These are phyloP conservation scores for Atherinosoma microstoma DNA, from an alignment of 2,797 vertebrate species.

Conservation along the genomic window DNA sequence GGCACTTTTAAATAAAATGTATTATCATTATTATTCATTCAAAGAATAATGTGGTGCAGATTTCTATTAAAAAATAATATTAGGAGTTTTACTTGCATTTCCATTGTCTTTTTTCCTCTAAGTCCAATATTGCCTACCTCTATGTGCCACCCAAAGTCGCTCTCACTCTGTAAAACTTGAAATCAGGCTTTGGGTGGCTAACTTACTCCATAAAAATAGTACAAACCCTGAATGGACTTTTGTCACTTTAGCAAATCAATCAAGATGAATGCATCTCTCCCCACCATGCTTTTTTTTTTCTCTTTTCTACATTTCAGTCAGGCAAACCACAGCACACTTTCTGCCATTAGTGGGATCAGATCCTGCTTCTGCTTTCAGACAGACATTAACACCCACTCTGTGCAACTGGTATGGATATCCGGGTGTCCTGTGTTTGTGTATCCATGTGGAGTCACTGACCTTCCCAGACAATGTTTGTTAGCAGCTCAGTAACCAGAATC, in stretches of 20 bases:
- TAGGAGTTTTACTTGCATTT: background rate
- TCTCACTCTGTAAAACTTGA: slow-evolving; percentile 37
- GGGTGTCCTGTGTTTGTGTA: slow-evolving; percentile 50
- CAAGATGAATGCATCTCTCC: slow-evolving; percentile 2
- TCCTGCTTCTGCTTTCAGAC: slow-evolving; percentile 23
- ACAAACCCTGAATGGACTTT: slow-evolving; percentile 9
- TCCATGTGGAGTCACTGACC: slow-evolving; percentile 53
- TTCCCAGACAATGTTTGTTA: slow-evolving; percentile 66
- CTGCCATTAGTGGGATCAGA: slow-evolving; percentile 10
- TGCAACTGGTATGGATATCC: slow-evolving; percentile 12
- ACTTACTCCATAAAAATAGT: slow-evolving; percentile 15
- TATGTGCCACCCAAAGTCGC: slow-evolving; percentile 33
- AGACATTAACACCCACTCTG: slow-evolving; percentile 16
- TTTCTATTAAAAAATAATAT: background rate
- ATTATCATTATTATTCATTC: background rate
- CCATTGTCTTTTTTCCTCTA: background rate
- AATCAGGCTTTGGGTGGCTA: slow-evolving; percentile 13
- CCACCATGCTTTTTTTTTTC: background rate
- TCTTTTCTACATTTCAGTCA: slow-evolving; percentile 9
- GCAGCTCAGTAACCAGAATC: slow-evolving; percentile 58
- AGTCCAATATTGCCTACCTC: slow-evolving; percentile 27
- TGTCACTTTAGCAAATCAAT: slow-evolving; percentile 30
- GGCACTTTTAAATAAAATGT: too few species aligned
- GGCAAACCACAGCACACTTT: background rate
- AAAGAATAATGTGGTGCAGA: slow-evolving; percentile 5